A percentile compares a stretch with the other conserved stretches of the same genome.
Evolutionary conservation across 2,113 vertebrate species (phyloP).

Genomic region (Rattus rattus): DNA sequence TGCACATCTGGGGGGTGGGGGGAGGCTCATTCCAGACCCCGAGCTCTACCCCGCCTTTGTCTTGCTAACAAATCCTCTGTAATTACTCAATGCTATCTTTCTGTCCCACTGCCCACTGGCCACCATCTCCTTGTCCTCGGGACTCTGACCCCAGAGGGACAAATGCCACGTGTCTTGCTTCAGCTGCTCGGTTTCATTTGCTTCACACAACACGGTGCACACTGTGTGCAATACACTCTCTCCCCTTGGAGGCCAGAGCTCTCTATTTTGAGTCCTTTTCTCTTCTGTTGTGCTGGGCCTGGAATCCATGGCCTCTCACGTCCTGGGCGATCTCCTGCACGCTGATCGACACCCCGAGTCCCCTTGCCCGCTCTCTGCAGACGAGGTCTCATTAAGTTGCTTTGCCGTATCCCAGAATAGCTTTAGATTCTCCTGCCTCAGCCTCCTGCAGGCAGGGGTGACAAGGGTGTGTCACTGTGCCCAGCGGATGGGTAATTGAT

Average conservation of each 20-base stretch:
- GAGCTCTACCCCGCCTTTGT: too few relatives aligned
- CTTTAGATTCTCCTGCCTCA: not conserved
- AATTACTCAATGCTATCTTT: too few relatives aligned
- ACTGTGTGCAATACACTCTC: too few relatives aligned
- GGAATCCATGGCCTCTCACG: not conserved
- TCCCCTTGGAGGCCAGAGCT: not conserved
- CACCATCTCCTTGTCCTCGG: not conserved
- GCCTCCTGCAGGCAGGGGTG: not conserved
- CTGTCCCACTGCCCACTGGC: not conserved
- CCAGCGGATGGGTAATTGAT: not conserved
- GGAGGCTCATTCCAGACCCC: not conserved
- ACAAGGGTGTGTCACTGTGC: not conserved
- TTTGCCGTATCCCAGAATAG: not conserved
- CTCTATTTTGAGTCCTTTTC: not conserved
- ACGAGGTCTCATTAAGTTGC: not conserved
- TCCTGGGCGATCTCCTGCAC: not conserved
- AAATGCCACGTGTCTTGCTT: not conserved
- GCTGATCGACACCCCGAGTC: not conserved
- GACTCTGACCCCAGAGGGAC: not conserved
- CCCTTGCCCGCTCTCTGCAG: not conserved
- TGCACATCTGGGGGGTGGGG: not conserved
- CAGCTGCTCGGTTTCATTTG: not conserved
- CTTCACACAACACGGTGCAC: not conserved
- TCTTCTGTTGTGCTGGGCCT: not conserved
- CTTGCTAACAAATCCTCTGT: not conserved